Base-by-base conservation (phyloP, 1,140 invertebrate genomes). In the Diuraphis noxia region DNA sequence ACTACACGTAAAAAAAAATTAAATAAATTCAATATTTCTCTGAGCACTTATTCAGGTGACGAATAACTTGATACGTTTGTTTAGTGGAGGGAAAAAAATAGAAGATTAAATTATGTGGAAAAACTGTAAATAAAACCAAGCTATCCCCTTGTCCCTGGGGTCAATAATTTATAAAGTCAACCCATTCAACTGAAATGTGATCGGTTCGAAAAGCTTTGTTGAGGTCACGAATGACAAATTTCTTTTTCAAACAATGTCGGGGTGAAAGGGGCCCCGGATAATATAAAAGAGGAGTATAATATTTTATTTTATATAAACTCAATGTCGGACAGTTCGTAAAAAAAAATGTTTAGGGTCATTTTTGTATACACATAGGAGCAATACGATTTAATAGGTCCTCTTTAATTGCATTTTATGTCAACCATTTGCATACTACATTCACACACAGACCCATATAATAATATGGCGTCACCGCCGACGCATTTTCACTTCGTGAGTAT, bases 81-180 rank as follows among this genome's bases (percentile, higher is more conserved):
- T 36, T 52, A 46, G 38, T n/a, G 41, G 17, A 36, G 88, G 34
- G 88, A 79, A 79, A 49, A 72, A 84, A 86, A 86, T 86, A 49
- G 84, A 43, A 90, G 88, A 79, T 90, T 90, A 79, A 90, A 90
- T 90, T 90, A 79, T 90, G 88, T 90, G 88, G 88, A 90, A 79
- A 90, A 90, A 77, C 88, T 79, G 88, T 46, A 90, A 90, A 90
- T 90, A 90, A 90, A 90, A 90, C 88, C 88, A 46, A 90, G 63
- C 88, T 43, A 90, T 79, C 40, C 38, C 41, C 63, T 13, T 79
- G 72, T 90, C 72, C 40, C 41, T 17, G 19, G n/a, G 41, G 88
- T 77, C 88, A 90, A 79, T 90, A 79, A 90, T 90, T 90, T 90
- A 90, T 90, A 77, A 79, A 79, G 88, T 90, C 72, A 79, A 90